phyloP scores from a whole-genome alignment of 1,140 invertebrate genomes.

The Paraescarpia echinospica region DNA sequence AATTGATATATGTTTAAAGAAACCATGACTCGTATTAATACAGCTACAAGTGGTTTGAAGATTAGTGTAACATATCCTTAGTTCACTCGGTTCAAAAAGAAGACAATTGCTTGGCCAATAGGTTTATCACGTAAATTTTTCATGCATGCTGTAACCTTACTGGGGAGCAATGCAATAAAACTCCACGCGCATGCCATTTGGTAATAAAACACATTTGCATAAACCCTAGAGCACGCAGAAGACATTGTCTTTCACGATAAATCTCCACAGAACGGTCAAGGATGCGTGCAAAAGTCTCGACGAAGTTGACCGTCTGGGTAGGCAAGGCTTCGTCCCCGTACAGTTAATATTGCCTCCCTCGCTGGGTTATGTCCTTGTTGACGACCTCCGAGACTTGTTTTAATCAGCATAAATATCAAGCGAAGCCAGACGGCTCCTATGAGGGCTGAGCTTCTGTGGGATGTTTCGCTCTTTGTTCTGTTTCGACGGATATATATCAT shows the following conservation, averaged over 20 bases:
- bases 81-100: not conserved
- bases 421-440: not conserved
- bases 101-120: not conserved
- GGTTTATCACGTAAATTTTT: not conserved
- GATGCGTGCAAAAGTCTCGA: not conserved
- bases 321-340: not conserved
- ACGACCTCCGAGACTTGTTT: not conserved
- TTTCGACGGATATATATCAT: not conserved
- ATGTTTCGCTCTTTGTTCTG: not conserved
- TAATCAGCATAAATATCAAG: constrained; percentile 6
- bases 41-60: not conserved
- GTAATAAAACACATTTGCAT: not conserved
- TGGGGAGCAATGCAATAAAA: no score
- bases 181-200: not conserved
- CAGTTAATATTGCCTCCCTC: not conserved
- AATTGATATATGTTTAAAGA: not conserved
- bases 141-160: not conserved
- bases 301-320: not conserved
- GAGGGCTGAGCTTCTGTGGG: not conserved
- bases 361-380: not conserved
- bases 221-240: not conserved
- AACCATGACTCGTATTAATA: not conserved
- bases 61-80: not conserved
- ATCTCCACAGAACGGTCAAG: not conserved
- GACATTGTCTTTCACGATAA: not conserved